Conservation (phyloP, 2,888 invertebrate species). For the Chrysolina haemoptera region DNA sequence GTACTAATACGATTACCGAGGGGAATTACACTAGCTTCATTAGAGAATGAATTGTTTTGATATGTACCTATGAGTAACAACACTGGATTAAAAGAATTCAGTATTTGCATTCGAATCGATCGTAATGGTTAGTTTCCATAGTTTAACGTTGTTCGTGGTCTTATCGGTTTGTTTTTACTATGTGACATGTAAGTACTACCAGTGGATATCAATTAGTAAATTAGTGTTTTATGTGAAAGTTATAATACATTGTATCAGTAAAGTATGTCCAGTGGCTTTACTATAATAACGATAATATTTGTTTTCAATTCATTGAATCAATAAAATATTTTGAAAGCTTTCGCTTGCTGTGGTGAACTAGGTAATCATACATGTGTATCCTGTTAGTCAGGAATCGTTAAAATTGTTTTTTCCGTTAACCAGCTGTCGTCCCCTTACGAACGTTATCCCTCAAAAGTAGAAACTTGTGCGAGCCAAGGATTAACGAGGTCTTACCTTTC, state of each 20-base stretch:
- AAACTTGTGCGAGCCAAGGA: too few relatives aligned
- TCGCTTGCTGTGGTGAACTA: too few relatives aligned
- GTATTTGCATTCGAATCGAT: background rate
- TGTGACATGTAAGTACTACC: background rate
- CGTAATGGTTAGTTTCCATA: background rate
- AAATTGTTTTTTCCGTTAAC: too few relatives aligned
- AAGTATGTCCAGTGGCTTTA: too few relatives aligned
- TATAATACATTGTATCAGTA: background rate
- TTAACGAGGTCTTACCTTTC: too few relatives aligned
- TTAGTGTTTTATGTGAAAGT: background rate
- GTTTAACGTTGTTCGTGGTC: background rate
- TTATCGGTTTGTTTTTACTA: background rate
- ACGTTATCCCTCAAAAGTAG: too few relatives aligned
- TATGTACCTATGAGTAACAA: background rate
- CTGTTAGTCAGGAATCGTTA: too few relatives aligned
- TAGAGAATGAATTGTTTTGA: background rate
- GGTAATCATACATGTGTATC: too few relatives aligned
- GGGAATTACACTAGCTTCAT: constrained; percentile 4
- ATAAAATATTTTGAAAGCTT: too few relatives aligned
- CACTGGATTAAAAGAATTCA: background rate
- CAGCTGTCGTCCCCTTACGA: too few relatives aligned
- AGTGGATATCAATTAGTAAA: background rate
- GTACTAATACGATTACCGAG: background rate
- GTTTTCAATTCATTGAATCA: too few relatives aligned
- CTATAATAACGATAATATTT: too few relatives aligned